A percentile compares a stretch with the other conserved stretches of the same genome.
phyloP scores from a whole-genome alignment of 2,888 invertebrate genomes.

The Drosophila testacea region DNA sequence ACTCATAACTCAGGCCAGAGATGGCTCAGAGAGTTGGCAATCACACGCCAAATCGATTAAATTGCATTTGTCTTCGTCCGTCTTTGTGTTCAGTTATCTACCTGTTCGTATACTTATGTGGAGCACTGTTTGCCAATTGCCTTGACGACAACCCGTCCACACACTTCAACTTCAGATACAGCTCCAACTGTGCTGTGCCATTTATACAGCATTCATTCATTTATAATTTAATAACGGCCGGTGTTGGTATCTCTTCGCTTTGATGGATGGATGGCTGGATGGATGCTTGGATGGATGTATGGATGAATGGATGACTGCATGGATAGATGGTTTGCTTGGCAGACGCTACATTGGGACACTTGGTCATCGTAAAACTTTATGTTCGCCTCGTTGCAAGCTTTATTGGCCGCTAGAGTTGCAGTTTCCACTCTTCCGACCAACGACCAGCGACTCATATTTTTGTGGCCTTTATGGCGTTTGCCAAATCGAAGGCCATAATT shows the following conservation, averaged over 20 bases:
- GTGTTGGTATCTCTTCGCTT: slow-evolving; percentile 57
- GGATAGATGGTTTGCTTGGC: slow-evolving; percentile 22
- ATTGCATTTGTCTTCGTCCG: slow-evolving; percentile 30
- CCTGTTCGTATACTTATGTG: slow-evolving; percentile 38
- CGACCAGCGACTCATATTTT: slow-evolving; percentile 70
- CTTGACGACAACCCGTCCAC: slow-evolving; percentile 42
- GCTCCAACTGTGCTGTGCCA: slow-evolving; percentile 58
- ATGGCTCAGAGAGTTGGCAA: slow-evolving; percentile 21
- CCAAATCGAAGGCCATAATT: slow-evolving; percentile 79
- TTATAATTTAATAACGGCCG: slow-evolving; percentile 82
- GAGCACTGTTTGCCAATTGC: slow-evolving; percentile 29
- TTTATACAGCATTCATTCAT: slow-evolving; percentile 80
- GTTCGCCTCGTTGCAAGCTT: slow-evolving; percentile 67
- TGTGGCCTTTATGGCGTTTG: slow-evolving; percentile 77
- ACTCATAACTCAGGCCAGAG: slow-evolving; percentile 72
- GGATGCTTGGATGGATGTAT: slow-evolving; percentile 18
- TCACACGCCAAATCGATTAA: slow-evolving; percentile 67
- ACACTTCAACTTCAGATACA: slow-evolving; percentile 14
- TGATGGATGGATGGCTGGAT: slow-evolving; percentile 47
- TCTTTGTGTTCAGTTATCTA: slow-evolving; percentile 21
- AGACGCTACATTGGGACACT: slow-evolving; percentile 35
- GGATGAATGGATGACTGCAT: slow-evolving; percentile 19
- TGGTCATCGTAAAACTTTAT: slow-evolving; percentile 72
- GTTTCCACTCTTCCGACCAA: slow-evolving; percentile 29
- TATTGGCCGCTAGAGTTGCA: slow-evolving; percentile 61